A percentile compares a stretch with the other conserved stretches of the same genome.
phyloP scores from a whole-genome alignment of 2,797 vertebrate genomes.

The Mustela erminea region DNA sequence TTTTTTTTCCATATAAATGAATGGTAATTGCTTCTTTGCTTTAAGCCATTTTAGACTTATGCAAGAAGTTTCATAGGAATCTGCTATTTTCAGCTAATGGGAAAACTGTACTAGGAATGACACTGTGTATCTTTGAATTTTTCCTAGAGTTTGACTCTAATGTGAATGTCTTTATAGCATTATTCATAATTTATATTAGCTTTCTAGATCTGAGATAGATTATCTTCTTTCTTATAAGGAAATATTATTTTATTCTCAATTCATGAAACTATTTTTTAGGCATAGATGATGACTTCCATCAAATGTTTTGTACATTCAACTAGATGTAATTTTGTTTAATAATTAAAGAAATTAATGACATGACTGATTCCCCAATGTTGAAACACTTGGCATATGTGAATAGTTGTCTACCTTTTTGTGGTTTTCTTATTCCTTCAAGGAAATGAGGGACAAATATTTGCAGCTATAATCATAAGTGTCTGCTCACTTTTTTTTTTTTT shows the following conservation, averaged over 20 bases:
- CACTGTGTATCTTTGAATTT: neutral
- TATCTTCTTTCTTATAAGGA: neutral
- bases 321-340: neutral
- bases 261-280: neutral
- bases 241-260: slow-evolving; percentile 15
- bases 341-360: neutral
- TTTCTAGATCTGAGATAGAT: neutral
- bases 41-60: neutral
- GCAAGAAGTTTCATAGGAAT: neutral
- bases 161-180: neutral
- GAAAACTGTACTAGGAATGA: neutral
- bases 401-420: neutral
- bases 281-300: neutral
- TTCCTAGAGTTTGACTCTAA: slow-evolving; percentile 8
- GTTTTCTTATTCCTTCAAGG: neutral
- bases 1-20: neutral
- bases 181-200: slow-evolving; percentile 5
- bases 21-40: neutral
- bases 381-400: neutral
- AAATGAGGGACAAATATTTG: neutral
- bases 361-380: neutral
- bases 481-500: slow-evolving; percentile 21
- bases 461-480: neutral
- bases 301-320: neutral
- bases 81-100: neutral